Base-by-base conservation (phyloP, 2,113 vertebrate genomes). In the Chitala chitala region DNA sequence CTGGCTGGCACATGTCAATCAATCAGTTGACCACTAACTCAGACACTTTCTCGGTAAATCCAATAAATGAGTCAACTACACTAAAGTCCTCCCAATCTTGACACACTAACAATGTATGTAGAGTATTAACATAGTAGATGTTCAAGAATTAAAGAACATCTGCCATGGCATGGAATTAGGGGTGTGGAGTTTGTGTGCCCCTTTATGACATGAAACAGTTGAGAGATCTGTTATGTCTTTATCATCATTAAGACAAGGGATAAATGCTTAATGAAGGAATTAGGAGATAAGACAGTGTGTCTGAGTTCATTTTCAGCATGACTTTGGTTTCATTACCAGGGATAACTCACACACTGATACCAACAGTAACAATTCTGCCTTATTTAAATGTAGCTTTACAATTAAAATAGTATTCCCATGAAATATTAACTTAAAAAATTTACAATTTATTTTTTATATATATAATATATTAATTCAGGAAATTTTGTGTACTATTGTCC, bases 201-300 rank as follows among this genome's bases (percentile, higher is more conserved):
- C 72, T 17, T 74, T 50, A 53, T 55, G 42, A 69, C n/a, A 75
- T 68, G 29, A 75, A 56, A 42, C 61, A 66, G 15, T 8, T 17
- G n/a, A 65, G 48, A 44, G 44, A 75, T 71, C 50, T 68, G 33
- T 55, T 33, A 53, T 51, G 46, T 10, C 36, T 75, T 75, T 40
- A 75, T 75, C 63, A 75, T 64, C 50, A 68, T 65, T 65, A 75
- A 38, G 36, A 54, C 73, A 68, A 74, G 72, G 20, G 73, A 75
- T 75, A 75, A 75, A 51, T 40, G 48, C 51, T 75, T 66, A 75
- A 75, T 75, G 73, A 68, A 55, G 24, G 73, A 75, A 75, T 75
- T 75, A 75, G 61, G 36, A 36, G 73, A 75, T 68, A 66, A 75
- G 73, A 10, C 63, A 46, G 40, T 48, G n/a, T n/a, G 61, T 74